A percentile compares a stretch with the other conserved stretches of the same genome.
Evolutionary conservation across 2,113 vertebrate genomes (phyloP).

Genomic region (Carettochelys insculpta): DNA sequence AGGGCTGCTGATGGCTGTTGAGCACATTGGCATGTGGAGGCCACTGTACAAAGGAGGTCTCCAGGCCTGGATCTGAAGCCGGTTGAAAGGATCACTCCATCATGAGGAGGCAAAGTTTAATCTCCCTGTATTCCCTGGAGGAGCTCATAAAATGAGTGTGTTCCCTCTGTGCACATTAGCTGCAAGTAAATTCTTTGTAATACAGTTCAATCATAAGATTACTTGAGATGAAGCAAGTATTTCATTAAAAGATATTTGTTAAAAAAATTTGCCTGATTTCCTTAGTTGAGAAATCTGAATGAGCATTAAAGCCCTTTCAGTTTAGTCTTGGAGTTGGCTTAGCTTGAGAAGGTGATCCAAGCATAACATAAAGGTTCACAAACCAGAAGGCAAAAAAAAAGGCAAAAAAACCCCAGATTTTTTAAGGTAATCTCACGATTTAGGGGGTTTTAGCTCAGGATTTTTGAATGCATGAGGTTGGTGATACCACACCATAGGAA

Average conservation of each 20-base stretch:
- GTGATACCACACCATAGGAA: constrained; percentile 50
- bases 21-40: not conserved
- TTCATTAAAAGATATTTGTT: not conserved
- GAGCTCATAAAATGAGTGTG: accelerated
- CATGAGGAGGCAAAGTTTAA: no score
- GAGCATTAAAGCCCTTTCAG: not conserved
- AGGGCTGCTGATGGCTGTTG: not conserved
- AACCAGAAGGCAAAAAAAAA: not conserved
- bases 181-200: accelerated
- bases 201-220: accelerated
- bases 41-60: not conserved
- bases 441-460: not conserved
- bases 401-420: not conserved
- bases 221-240: not conserved
- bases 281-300: not conserved
- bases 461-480: no score
- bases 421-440: not conserved
- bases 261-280: not conserved
- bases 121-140: no score
- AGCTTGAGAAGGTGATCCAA: not conserved
- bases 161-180: not conserved
- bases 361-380: not conserved
- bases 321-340: not conserved
- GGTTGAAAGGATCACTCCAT: not conserved
- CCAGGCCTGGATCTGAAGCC: not conserved